These are phyloP conservation scores for Apus apus DNA, from an alignment of 2,113 vertebrate genomes.

Conservation along the genomic window DNA sequence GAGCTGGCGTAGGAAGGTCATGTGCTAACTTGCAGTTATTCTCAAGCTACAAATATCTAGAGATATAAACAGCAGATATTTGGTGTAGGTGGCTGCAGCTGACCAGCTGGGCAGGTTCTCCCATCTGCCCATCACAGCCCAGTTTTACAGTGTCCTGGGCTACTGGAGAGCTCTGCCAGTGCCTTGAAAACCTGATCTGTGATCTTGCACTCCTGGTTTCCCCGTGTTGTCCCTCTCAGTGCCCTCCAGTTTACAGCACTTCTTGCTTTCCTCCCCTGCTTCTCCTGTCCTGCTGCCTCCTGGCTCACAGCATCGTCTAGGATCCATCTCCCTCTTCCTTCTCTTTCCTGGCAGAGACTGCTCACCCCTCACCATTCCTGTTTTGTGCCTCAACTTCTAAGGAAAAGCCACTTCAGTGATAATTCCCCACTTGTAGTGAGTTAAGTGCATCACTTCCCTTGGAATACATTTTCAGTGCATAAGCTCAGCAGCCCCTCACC, in stretches of 20 bases:
- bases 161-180: neutral
- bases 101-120: neutral
- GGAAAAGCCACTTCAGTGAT: conserved; percentile 72
- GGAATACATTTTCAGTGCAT: conserved; percentile 71
- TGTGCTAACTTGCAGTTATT: neutral
- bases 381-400: conserved; percentile 48
- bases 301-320: neutral
- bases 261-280: neutral
- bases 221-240: rapidly evolving
- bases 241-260: neutral
- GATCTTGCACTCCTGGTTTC: neutral
- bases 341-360: neutral
- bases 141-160: neutral
- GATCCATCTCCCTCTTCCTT: neutral
- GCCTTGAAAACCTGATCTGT: neutral
- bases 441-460: conserved; percentile 76
- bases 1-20: neutral
- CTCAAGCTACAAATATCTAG: neutral
- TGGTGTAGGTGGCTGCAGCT: rapidly evolving
- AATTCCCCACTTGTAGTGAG: conserved; percentile 78
- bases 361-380: conserved; percentile 30
- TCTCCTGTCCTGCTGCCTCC: neutral
- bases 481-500: conserved; percentile 71
- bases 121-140: neutral
- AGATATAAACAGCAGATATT: neutral